These are phyloP conservation scores for Herpetotheres cachinnans DNA, from an alignment of 2,113 vertebrate species.

Conservation along the genomic window DNA sequence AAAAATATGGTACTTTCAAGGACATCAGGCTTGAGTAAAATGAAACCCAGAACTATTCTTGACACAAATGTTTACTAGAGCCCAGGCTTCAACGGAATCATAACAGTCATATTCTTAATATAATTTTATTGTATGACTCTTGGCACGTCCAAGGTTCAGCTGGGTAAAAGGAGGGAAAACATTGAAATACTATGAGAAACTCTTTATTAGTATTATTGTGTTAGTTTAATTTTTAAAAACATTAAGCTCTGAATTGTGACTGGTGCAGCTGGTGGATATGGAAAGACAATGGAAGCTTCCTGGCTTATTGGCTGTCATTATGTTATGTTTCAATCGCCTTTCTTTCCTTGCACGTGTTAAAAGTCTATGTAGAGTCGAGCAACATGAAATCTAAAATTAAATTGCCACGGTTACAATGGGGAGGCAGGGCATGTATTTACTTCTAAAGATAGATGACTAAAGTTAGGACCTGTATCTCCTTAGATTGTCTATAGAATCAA, in stretches of 20 bases:
- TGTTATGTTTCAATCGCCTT: slow-evolving; percentile 42
- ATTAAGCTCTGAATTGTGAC: slow-evolving; percentile 16
- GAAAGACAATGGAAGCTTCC: slow-evolving; percentile 59
- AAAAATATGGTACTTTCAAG: not conserved
- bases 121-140: not conserved
- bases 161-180: not conserved
- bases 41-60: not conserved
- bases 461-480: not conserved
- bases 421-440: not conserved
- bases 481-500: not conserved
- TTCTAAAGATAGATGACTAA: slow-evolving; percentile 9
- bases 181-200: not conserved
- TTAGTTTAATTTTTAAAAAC: slow-evolving; percentile 21
- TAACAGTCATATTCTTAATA: not conserved
- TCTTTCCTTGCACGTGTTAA: slow-evolving; percentile 10
- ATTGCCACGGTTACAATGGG: not conserved
- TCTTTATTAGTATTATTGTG: not conserved
- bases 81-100: not conserved
- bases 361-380: not conserved
- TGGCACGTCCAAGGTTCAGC: not conserved
- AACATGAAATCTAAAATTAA: slow-evolving; percentile 44
- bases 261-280: slow-evolving; percentile 48
- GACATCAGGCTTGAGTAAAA: not conserved
- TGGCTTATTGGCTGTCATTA: slow-evolving; percentile 40
- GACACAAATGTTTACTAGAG: not conserved